Base-by-base conservation (phyloP, 2,888 invertebrate genomes). In the Liposcelis brunnea region DNA sequence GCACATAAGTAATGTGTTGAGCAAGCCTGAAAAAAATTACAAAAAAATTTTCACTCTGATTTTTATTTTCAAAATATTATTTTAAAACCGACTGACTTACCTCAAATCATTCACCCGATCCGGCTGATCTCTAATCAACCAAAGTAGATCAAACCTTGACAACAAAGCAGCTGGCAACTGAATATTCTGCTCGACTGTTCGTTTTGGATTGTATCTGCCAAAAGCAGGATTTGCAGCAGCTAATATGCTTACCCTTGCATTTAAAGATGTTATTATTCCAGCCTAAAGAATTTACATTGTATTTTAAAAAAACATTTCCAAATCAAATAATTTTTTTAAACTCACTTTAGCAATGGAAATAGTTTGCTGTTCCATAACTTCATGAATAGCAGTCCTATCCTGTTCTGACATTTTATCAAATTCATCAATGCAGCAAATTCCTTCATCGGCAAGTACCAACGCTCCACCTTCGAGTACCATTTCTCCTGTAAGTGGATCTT, bases 281-380 rank as follows among this genome's bases (percentile, higher is more conserved):
- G 95, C 97, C 81, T 82, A 59, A 50, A 50, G 46, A 47, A 43
- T 33, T 45, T 46, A 16, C 18, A 36, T 12, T 11, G 32, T 37
- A 26, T 19, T 15, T 40, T 6, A 40, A 5, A 36, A 14, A n/a
- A n/a, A n/a, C n/a, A n/a, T n/a, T n/a, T n/a, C 14, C 16, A 12
- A 36, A 18, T 12, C 37, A 36, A 36, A 35, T 16, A 35, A 16
- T 35, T 33, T 12, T n/a, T 14, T 33, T 33, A 18, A 19, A 18
- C n/a, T 45, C 56, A 81, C 81, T 74, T 98, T 98, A 12, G 98
- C 97, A 56, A 98, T 97, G 46, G 94, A 94, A 52, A 99, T 95
- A 11, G 98, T 99, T 68, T 99, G 98, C 59, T 99, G 98, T 67
- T 98, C 98, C 93, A 93, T 93, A 34, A 94, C 94, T 69, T 95